Base-by-base conservation (phyloP, 1,140 invertebrate species). In the Sycophaga agraensis region DNA sequence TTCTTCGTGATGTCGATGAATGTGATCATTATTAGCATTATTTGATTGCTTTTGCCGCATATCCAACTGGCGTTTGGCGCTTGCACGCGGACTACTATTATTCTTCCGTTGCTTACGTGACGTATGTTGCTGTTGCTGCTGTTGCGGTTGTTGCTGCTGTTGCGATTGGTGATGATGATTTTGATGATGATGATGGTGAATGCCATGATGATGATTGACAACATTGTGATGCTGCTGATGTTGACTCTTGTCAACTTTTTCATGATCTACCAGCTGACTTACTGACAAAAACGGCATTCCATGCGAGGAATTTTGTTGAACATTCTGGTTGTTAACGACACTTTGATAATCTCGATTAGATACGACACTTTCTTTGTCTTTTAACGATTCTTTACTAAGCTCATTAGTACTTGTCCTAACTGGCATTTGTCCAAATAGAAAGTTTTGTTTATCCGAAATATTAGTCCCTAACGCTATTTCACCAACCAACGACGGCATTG, bases 181-280 rank as follows among this genome's bases (percentile, higher is more conserved):
- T 0, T 54, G 50, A 12, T 37, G 67, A 35, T 65, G 66, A 39
- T 65, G 43, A 37, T 61, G 55, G 31, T 70, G 68, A 11, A 68
- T 65, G 1, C 67, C 67, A 26, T 69, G 66, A 45, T 73, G 68
- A 46, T 69, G 69, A 35, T 49, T 66, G 3, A 5, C 19, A n/a
- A 34, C 65, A 54, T 34, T 67, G 53, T 69, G 69, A 19, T 61
- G 48, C 0, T 70, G 67, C 12, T 73, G 73, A 35, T 75, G 73
- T 5, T 72, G 73, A 24, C 67, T 70, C 48, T 81, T 79, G 48
- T 83, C 83, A 2, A 73, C 77, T 64, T 85, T 85, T 58, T 80
- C 81, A 26, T 84, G 83, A 61, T 88, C 85, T 11, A 88, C 85
- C 9, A 88, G 67, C 63, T 88, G 86, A 74, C 86, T 88, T 0